These are phyloP conservation scores for Anoplophora glabripennis DNA, from an alignment of 1,140 invertebrate species.

Conservation along the genomic window DNA sequence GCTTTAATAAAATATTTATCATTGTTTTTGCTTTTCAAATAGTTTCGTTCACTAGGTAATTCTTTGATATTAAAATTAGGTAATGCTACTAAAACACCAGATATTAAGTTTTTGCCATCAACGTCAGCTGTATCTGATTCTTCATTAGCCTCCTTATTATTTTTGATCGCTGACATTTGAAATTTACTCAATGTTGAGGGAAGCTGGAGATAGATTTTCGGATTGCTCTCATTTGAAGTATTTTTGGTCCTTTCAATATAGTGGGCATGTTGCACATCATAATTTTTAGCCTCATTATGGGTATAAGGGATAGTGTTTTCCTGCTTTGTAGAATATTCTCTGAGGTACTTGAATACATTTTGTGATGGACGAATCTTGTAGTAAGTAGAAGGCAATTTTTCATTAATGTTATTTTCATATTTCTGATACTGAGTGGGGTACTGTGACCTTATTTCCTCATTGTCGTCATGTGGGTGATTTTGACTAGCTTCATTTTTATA, in stretches of 20 bases:
- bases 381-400: neutral
- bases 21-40: too few species aligned
- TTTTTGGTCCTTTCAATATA: too few species aligned
- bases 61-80: slow-evolving; percentile 1
- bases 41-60: too few species aligned
- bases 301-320: slow-evolving; percentile 10
- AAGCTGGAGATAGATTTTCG: too few species aligned
- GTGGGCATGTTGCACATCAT: neutral
- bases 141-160: too few species aligned
- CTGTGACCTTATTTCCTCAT: neutral
- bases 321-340: slow-evolving; percentile 12
- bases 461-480: too few species aligned
- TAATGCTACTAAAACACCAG: neutral
- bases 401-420: slow-evolving; percentile 6
- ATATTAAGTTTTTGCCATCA: neutral
- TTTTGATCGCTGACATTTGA: too few species aligned
- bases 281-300: slow-evolving; percentile 7
- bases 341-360: neutral
- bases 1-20: too few species aligned
- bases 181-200: too few species aligned
- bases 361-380: neutral
- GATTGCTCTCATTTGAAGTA: too few species aligned
- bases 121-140: too few species aligned
- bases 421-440: slow-evolving; percentile 1
- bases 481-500: slow-evolving; percentile 8